Conservation (phyloP, 1,140 invertebrate genomes). For the Drosophila mauritiana region DNA sequence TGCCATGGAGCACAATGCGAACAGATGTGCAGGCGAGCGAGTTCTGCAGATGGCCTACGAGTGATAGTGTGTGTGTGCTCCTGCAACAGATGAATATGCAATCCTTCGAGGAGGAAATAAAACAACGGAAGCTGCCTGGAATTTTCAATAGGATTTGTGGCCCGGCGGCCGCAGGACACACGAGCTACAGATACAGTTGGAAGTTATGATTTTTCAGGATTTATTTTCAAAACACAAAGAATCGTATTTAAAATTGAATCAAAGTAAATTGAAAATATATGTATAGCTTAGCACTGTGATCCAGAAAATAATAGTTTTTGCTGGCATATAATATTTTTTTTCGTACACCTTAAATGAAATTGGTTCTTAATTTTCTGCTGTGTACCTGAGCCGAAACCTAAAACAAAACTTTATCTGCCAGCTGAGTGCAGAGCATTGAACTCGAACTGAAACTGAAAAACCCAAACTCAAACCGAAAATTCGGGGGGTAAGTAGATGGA, state of each 20-base stretch:
- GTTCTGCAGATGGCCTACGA: constrained; percentile 33
- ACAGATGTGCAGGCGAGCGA: constrained; percentile 68
- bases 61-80: constrained; percentile 3
- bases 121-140: constrained; percentile 49
- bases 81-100: constrained; percentile 65
- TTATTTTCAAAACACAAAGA: not conserved
- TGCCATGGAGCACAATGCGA: constrained; percentile 55
- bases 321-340: too few relatives aligned
- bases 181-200: not conserved
- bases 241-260: too few relatives aligned
- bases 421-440: constrained; percentile 43
- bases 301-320: too few relatives aligned
- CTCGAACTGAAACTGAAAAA: constrained; percentile 19
- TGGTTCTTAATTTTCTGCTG: not conserved
- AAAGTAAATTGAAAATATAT: too few relatives aligned
- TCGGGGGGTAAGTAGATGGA: not conserved
- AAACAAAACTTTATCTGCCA: constrained; percentile 45
- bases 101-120: constrained; percentile 48
- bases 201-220: not conserved
- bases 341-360: too few relatives aligned
- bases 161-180: constrained; percentile 30
- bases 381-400: constrained; percentile 16
- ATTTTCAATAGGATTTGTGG: constrained; percentile 53
- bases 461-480: constrained; percentile 11
- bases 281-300: too few relatives aligned